Evolutionary conservation across 2,888 invertebrate genomes (phyloP).

Genomic region (Lochmaea crataegi): DNA sequence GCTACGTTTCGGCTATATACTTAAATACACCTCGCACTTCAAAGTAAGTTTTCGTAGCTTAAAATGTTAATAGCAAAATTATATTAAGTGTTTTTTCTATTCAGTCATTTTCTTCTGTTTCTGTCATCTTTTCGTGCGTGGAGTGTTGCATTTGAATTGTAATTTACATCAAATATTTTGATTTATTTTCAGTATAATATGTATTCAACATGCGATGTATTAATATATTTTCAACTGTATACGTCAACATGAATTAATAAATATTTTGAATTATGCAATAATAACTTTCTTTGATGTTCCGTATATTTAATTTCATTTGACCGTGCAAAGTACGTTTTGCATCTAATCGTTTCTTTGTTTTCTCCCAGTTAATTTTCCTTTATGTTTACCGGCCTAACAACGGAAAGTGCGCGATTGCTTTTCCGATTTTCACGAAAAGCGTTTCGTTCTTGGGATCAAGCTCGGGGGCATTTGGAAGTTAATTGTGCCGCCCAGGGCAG

Average conservation of each 20-base stretch:
- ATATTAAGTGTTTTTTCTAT: no score
- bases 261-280: constrained; percentile 4
- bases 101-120: no score
- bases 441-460: constrained; percentile 22
- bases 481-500: constrained; percentile 39
- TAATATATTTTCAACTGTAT: no score
- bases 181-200: no score
- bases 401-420: constrained; percentile 28
- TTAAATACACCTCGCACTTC: no score
- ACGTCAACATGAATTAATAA: neutral
- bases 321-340: neutral
- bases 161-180: no score
- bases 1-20: no score
- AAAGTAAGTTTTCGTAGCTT: no score
- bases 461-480: constrained; percentile 37
- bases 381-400: constrained; percentile 14
- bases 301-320: neutral
- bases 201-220: no score
- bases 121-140: no score
- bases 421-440: constrained; percentile 26
- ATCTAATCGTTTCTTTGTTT: constrained; percentile 6
- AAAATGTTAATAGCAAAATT: no score
- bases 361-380: constrained; percentile 7
- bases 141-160: no score
- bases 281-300: neutral